These are phyloP conservation scores for Loriculus beryllinus DNA, from an alignment of 2,797 vertebrate species.

Conservation along the genomic window DNA sequence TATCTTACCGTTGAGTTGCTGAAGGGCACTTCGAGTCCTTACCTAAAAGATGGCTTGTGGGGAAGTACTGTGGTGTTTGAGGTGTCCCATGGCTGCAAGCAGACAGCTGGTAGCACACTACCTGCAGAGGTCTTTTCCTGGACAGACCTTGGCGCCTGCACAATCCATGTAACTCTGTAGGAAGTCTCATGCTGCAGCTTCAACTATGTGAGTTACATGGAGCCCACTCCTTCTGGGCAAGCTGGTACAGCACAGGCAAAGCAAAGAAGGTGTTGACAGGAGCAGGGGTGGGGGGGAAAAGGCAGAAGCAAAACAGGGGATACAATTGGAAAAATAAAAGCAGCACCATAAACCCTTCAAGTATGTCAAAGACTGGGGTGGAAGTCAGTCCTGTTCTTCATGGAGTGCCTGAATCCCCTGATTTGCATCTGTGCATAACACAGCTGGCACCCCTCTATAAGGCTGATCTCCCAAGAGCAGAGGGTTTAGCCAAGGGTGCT, in stretches of 20 bases:
- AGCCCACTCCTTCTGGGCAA: conserved; percentile 73
- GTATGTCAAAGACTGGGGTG: not conserved
- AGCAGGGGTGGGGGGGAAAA: not conserved
- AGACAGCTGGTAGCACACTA: not conserved
- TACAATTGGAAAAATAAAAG: conserved; percentile 1
- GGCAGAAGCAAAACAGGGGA: conserved; percentile 84
- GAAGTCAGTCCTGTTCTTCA: not conserved
- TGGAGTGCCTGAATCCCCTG: conserved; percentile 72
- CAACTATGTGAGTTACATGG: conserved; percentile 59
- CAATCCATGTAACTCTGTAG: conserved; percentile 65
- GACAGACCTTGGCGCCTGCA: not conserved
- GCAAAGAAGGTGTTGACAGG: conserved; percentile 61
- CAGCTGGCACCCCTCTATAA: conserved; percentile 76
- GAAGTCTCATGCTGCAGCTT: not conserved
- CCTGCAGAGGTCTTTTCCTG: conserved; percentile 52
- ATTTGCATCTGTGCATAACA: conserved; percentile 75
- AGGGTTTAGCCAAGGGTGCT: not conserved
- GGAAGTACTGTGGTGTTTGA: not conserved
- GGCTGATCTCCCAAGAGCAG: conserved; percentile 69
- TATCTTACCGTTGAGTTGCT: accelerated
- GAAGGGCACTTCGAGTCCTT: not conserved
- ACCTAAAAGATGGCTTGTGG: not conserved
- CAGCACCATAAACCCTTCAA: not conserved
- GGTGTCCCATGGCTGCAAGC: accelerated
- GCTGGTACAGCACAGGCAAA: not conserved